phyloP scores from a whole-genome alignment of 2,888 invertebrate genomes.

The Zhuqinia jingwanae region DNA sequence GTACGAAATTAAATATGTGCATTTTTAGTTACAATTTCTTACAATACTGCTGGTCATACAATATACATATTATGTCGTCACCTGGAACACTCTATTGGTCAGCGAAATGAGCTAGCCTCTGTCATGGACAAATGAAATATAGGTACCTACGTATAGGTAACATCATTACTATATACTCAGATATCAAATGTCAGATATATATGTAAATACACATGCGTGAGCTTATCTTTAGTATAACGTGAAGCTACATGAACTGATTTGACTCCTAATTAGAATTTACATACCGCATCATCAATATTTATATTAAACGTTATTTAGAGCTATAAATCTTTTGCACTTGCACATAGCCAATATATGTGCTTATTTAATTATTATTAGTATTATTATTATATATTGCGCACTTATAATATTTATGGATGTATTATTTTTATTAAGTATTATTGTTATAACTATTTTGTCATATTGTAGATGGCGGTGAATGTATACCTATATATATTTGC shows the following conservation, averaged over 20 bases:
- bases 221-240: too few relatives aligned
- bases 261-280: neutral
- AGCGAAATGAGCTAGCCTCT: conserved; percentile 14
- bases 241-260: neutral
- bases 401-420: too few relatives aligned
- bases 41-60: conserved; percentile 20
- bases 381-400: conserved; percentile 4
- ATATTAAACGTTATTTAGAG: neutral
- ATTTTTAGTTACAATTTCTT: too few relatives aligned
- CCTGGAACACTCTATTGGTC: conserved; percentile 41
- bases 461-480: neutral
- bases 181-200: too few relatives aligned
- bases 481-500: neutral
- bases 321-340: neutral
- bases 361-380: neutral
- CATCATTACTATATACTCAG: too few relatives aligned
- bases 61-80: neutral
- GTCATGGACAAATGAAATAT: conserved; percentile 20
- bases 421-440: too few relatives aligned
- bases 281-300: neutral
- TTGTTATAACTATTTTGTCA: too few relatives aligned
- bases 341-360: neutral
- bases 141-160: neutral
- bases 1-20: too few relatives aligned
- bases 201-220: too few relatives aligned